These are phyloP conservation scores for Chionoecetes opilio DNA, from an alignment of 1,140 invertebrate species.

Conservation along the genomic window DNA sequence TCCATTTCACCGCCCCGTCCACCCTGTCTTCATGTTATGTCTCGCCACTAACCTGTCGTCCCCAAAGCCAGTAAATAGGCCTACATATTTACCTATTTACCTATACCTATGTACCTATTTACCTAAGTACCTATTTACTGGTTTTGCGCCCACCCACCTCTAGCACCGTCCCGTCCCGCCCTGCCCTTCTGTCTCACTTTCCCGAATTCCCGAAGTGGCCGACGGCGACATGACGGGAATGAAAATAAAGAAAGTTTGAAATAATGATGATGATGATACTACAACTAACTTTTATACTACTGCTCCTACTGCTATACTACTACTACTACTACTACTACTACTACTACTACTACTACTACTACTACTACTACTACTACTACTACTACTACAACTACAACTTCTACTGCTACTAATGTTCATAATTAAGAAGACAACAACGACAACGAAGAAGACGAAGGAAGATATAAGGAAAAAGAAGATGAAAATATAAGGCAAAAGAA, in stretches of 20 bases:
- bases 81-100: no score
- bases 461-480: not conserved
- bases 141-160: not conserved
- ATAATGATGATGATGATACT: not conserved
- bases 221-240: no score
- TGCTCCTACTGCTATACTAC: no score
- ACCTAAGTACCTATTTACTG: no score
- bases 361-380: conserved; percentile 15
- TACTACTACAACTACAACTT: not conserved
- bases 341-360: conserved; percentile 13
- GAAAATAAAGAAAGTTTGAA: not conserved
- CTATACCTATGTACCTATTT: no score
- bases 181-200: not conserved
- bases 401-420: no score
- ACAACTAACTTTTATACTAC: no score
- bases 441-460: not conserved
- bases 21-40: no score
- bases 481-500: not conserved
- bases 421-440: not conserved
- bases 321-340: conserved; percentile 17
- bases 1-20: no score
- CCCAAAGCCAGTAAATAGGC: no score
- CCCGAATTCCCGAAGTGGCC: not conserved
- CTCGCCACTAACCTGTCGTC: no score
- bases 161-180: not conserved